Base-by-base conservation (phyloP, 2,888 invertebrate species). In the Drosophila ustulata region DNA sequence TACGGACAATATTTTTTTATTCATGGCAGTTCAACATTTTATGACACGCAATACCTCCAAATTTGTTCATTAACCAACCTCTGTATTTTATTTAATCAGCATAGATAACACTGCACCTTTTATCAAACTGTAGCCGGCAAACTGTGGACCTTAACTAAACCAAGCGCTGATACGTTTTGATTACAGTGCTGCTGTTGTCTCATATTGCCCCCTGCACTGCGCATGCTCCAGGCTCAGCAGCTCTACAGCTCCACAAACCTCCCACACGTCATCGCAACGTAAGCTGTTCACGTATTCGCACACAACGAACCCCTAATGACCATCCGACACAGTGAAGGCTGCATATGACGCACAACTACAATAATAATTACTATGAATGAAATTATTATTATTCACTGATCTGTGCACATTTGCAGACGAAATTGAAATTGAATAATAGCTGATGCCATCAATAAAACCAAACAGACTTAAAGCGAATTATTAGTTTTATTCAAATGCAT, bases 401-500 rank as follows among this genome's bases (percentile, higher is more conserved):
- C 18, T 18, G 18, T 18, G 18, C 18, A 0, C 18, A 18, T 18
- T 18, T 18, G 18, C 18, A 18, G 18, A 18, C 18, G 18, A 18
- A 18, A 18, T 18, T 18, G 18, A 18, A 18, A 18, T 18, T 18
- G 18, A 18, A 18, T 18, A 18, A 18, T 18, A 18, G 18, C 18
- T 18, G 18, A 18, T 18, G 18, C 18, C 18, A 18, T 18, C 18
- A 18, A 18, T 18, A 18, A 1, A 18, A 18, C 1, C 18, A 18
- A 18, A 18, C 18, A 18, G 18, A 37, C 11, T 23, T 71, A 67
- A 71, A 71, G 83, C 76, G 49, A 71, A 67, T 64, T 71, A 59
- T 63, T 51, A 57, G 6, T 47, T 82, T 82, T 89, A 82, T 82
- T 82, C 82, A 89, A 81, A 89, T 84, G 85, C 75, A 89, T 87